Percentiles rank a stretch among this genome's conserved stretches.
phyloP scores from a whole-genome alignment of 2,797 vertebrate genomes.

The Poeciliopsis presidionis region DNA sequence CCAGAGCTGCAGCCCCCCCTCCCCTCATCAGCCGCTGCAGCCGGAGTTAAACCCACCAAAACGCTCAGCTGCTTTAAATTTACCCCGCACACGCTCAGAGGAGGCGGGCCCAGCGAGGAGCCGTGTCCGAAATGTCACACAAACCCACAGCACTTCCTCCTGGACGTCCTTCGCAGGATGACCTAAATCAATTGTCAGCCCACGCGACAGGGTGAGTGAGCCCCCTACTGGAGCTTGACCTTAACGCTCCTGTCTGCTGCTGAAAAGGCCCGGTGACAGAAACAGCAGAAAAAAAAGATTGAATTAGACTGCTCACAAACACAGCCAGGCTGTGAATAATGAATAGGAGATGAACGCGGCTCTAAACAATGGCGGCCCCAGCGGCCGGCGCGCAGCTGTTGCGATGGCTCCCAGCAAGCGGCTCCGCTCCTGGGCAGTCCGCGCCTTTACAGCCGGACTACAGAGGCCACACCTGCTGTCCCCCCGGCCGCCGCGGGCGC shows the following conservation, averaged over 20 bases:
- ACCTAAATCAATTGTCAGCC: slow-evolving; percentile 75
- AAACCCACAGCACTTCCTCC: slow-evolving; percentile 31
- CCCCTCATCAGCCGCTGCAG: slow-evolving; percentile 10
- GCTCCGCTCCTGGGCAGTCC: slow-evolving; percentile 56
- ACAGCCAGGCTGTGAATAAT: slow-evolving; percentile 62
- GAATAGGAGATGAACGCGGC: slow-evolving; percentile 59
- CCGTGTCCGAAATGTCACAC: slow-evolving; percentile 63
- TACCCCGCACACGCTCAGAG: slow-evolving; percentile 16
- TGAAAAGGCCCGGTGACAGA: slow-evolving; percentile 29
- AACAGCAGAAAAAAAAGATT: slow-evolving; percentile 21
- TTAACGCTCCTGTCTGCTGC: slow-evolving; percentile 58
- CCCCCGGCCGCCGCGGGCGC: slow-evolving; percentile 47
- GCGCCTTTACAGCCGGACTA: slow-evolving; percentile 53
- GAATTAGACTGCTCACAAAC: slow-evolving; percentile 54
- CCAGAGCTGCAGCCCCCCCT: slow-evolving; percentile 47
- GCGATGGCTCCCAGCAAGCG: slow-evolving; percentile 67
- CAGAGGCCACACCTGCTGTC: slow-evolving; percentile 68
- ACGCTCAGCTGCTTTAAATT: slow-evolving; percentile 49
- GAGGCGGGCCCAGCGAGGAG: slow-evolving; percentile 26
- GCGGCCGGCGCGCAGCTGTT: slow-evolving; percentile 66
- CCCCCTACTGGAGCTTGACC: slow-evolving; percentile 76
- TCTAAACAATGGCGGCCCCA: slow-evolving; percentile 61
- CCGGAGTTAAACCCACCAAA: slow-evolving; percentile 45
- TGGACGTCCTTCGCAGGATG: slow-evolving; percentile 66
- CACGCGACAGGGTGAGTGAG: slow-evolving; percentile 56